These are phyloP conservation scores for Trachelus stipa DNA, from an alignment of 2,888 invertebrate species.

Conservation along the genomic window DNA sequence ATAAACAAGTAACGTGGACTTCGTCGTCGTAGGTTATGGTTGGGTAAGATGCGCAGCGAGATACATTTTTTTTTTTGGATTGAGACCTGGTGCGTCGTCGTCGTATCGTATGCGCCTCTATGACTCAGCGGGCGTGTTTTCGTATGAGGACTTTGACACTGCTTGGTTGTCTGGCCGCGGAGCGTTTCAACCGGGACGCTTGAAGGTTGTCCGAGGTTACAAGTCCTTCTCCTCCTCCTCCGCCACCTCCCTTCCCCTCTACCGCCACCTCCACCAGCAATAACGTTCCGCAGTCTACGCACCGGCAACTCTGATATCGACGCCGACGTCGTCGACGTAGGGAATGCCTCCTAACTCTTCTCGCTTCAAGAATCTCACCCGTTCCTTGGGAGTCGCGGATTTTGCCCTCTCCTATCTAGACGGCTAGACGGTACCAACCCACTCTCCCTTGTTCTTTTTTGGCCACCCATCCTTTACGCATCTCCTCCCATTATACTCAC, in stretches of 20 bases:
- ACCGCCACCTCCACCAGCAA: background rate
- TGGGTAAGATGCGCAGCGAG: no score
- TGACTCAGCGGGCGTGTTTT: conserved; percentile 38
- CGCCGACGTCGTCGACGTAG: background rate
- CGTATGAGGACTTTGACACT: conserved; percentile 48
- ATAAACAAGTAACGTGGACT: no score
- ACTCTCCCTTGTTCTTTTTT: conserved; percentile 9
- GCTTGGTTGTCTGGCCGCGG: conserved; percentile 41
- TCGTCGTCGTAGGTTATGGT: no score
- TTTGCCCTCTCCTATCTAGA: conserved; percentile 34
- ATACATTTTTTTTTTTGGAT: no score
- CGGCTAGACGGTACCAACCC: conserved; percentile 31
- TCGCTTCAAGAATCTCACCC: background rate
- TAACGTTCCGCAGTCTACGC: background rate
- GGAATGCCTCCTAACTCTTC: no score
- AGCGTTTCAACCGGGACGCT: conserved; percentile 39
- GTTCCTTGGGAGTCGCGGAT: conserved; percentile 25
- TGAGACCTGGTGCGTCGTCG: no score
- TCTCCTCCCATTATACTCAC: conserved; percentile 2
- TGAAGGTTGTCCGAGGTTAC: conserved; percentile 51
- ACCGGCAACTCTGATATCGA: background rate
- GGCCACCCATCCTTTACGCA: conserved; percentile 27
- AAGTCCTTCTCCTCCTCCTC: conserved; percentile 19
- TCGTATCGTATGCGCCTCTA: background rate
- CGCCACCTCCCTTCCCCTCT: background rate